These are phyloP conservation scores for Rachycentron canadum DNA, from an alignment of 2,797 vertebrate species.

Conservation along the genomic window DNA sequence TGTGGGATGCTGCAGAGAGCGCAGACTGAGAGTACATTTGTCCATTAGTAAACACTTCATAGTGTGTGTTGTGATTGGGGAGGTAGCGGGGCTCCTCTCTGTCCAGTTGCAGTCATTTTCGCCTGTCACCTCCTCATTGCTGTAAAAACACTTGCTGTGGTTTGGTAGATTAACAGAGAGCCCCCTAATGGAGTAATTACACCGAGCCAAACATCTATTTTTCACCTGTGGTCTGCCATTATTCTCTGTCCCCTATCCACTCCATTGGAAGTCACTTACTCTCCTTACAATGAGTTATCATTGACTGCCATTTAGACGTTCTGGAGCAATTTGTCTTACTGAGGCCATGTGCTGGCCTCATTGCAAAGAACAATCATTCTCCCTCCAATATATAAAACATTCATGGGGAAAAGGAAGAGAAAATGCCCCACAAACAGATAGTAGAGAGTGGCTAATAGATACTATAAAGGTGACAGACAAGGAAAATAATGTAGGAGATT, in stretches of 20 bases:
- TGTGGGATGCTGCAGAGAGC: constrained; percentile 69
- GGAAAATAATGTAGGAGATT: constrained; percentile 86
- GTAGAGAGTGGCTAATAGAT: constrained; percentile 86
- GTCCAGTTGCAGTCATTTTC: constrained; percentile 81
- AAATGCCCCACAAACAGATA: constrained; percentile 88
- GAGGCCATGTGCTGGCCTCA: constrained; percentile 91
- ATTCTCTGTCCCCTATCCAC: constrained; percentile 94
- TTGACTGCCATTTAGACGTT: constrained; percentile 96
- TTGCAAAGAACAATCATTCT: constrained; percentile 95
- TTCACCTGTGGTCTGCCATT: constrained; percentile 92
- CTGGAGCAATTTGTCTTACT: constrained; percentile 97
- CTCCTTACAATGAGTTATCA: constrained; percentile 98
- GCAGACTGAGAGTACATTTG: constrained; percentile 75
- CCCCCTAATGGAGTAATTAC: constrained; percentile 91
- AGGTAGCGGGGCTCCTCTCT: constrained; percentile 71
- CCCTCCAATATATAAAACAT: constrained; percentile 95
- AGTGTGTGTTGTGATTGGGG: constrained; percentile 80
- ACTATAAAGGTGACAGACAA: constrained; percentile 85
- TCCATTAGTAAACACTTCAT: constrained; percentile 84
- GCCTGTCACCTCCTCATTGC: constrained; percentile 80
- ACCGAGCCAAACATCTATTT: constrained; percentile 92
- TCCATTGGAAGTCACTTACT: constrained; percentile 96
- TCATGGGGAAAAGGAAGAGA: constrained; percentile 88
- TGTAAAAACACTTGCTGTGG: constrained; percentile 86
- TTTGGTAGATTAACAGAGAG: constrained; percentile 89